Conservation (phyloP, 2,113 vertebrate genomes). For the Perccottus glenii region DNA sequence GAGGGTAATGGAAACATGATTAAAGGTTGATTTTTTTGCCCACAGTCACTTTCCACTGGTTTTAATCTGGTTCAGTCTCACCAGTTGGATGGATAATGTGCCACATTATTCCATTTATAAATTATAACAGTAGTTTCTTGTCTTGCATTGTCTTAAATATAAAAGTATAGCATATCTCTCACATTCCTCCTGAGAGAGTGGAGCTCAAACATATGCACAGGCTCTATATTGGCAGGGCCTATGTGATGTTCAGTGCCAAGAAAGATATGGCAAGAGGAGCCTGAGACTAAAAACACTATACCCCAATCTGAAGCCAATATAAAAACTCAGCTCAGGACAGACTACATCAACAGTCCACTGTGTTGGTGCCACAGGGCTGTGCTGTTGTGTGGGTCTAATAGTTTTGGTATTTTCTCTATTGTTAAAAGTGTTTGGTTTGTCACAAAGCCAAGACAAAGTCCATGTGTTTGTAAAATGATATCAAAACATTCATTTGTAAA, state of each 20-base stretch:
- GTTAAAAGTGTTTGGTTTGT: not conserved
- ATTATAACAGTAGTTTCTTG: too few species aligned
- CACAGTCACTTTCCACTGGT: too few species aligned
- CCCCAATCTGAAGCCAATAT: slow-evolving; percentile 23
- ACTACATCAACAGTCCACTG: slow-evolving; percentile 44
- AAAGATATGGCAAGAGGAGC: slow-evolving; percentile 16
- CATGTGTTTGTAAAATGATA: not conserved
- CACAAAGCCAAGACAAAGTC: not conserved
- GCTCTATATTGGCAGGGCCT: slow-evolving; percentile 18
- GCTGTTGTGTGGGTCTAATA: too few species aligned
- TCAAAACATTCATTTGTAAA: not conserved
- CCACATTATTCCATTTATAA: too few species aligned
- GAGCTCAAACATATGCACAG: slow-evolving; percentile 22
- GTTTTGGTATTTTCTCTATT: not conserved
- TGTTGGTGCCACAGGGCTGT: not conserved
- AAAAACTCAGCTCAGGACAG: slow-evolving; percentile 14
- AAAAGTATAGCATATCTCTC: not conserved
- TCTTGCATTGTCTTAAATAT: too few species aligned
- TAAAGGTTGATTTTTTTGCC: not conserved
- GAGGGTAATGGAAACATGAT: not conserved
- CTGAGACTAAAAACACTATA: slow-evolving; percentile 28
- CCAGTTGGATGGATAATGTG: too few species aligned
- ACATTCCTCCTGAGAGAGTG: not conserved
- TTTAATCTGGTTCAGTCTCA: too few species aligned
- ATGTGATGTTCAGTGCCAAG: slow-evolving; percentile 16